Evolutionary conservation across 1,140 invertebrate genomes (phyloP), one percentile per base, ranked within the genome.

Genomic region (Marisa cornuarietis): DNA sequence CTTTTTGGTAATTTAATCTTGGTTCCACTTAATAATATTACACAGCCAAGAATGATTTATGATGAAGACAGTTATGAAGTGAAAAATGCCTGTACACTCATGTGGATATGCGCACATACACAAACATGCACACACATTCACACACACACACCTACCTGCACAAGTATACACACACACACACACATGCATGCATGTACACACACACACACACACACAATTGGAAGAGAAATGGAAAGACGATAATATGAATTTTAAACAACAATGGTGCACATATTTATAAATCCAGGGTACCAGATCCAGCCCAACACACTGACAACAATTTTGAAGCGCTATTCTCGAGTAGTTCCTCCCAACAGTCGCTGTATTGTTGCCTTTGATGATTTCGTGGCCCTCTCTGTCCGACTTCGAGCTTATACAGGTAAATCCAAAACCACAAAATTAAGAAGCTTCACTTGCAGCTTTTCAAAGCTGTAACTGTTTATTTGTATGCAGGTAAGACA

Each of bases 281-380:
- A n/a, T 77, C 1, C 71, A 88, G 87, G 84, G 22, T 89, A 86
- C 68, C 72, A 83, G 58, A 83, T 89, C 16, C 79, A 79, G 62
- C 84, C 82, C 10, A 66, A 85, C 7, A 80, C 83, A 42, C 79
- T 87, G 71, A 81, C 83, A 26, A 89, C 87, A 0, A 75, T 89
- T 22, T 74, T 89, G 66, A 89, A 88, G 72, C 82, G 88, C 54
- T 89, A 88, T 72, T 88, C 87, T 22, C 73, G 85, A 24, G 88
- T 85, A 18, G 80, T 87, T 4, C 69, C 71, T 26, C 82, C 82
- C 11, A 78, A 81, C 42, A 69, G 79, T 22, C 82, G 85, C 51
- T 87, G 85, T 81, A 81, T 89, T 18, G 82, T 88, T 26, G 87
- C 88, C 16, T 89, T 89, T 82, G 88, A 89, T 83, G 88, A 89